phyloP scores from a whole-genome alignment of 2,888 invertebrate species.

The Ichneumoninae sp. region DNA sequence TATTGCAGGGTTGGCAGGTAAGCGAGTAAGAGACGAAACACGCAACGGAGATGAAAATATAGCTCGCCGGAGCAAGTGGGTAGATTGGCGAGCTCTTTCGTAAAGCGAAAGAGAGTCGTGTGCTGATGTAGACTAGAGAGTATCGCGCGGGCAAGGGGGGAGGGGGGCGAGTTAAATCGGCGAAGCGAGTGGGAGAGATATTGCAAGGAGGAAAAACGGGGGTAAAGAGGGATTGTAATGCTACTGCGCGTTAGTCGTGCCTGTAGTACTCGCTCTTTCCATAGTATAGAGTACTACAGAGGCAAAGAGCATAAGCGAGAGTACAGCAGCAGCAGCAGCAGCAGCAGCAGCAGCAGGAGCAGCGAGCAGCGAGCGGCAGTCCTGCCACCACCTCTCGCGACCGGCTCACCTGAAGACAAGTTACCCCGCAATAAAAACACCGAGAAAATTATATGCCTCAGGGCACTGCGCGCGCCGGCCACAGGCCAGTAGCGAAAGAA shows the following conservation, averaged over 20 bases:
- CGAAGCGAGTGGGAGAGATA: constrained; percentile 25
- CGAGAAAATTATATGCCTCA: constrained; percentile 84
- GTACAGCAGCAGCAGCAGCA: constrained; percentile 1
- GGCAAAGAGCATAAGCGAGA: constrained; percentile 8
- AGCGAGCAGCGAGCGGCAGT: constrained; percentile 31
- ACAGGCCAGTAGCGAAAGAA: constrained; percentile 75
- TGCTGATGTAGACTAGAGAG: constrained; percentile 40
- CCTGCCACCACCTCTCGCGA: constrained; percentile 77
- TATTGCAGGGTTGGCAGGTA: constrained; percentile 26
- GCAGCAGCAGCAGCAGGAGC: neutral
- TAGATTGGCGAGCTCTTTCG: constrained; percentile 63
- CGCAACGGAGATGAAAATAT: constrained; percentile 69
- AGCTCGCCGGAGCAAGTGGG: constrained; percentile 61
- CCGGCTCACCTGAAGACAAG: constrained; percentile 84
- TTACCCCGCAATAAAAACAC: constrained; percentile 84
- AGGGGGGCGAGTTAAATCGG: constrained; percentile 20
- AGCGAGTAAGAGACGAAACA: constrained; percentile 62
- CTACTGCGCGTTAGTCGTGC: constrained; percentile 83
- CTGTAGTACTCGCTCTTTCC: constrained; percentile 78
- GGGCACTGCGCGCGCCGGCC: constrained; percentile 77
- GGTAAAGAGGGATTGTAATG: constrained; percentile 73
- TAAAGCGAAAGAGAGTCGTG: constrained; percentile 64
- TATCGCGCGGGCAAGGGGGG: constrained; percentile 57
- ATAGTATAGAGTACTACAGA: constrained; percentile 1
- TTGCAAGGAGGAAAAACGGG: constrained; percentile 34